Conservation (phyloP, 2,113 vertebrate species). For the Zootoca vivipara region DNA sequence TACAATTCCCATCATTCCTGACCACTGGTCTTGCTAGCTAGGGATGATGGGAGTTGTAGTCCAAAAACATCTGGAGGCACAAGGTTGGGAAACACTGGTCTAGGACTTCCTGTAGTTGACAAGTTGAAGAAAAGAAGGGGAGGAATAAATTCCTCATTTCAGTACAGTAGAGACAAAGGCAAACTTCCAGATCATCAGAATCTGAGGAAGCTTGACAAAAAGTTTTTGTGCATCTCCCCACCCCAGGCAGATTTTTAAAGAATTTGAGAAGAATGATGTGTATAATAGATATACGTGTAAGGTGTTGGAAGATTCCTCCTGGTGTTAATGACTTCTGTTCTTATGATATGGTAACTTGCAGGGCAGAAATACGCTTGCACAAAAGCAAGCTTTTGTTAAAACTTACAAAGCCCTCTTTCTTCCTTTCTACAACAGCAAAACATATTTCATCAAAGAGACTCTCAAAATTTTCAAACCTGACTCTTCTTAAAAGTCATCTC, state of each 20-base stretch:
- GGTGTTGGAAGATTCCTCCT: background rate
- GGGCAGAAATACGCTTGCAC: background rate
- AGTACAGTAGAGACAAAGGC: conserved; percentile 47
- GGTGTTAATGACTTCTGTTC: conserved; percentile 12
- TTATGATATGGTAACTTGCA: background rate
- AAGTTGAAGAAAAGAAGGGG: conserved; percentile 8
- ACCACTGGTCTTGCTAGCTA: too few relatives aligned
- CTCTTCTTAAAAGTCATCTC: conserved; percentile 45
- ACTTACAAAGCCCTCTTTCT: conserved; percentile 18
- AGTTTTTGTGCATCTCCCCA: background rate
- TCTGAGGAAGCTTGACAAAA: background rate
- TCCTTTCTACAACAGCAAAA: conserved; percentile 17
- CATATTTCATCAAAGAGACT: conserved; percentile 31
- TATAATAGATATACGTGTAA: background rate
- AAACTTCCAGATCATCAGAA: conserved; percentile 16
- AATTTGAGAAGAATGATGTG: background rate
- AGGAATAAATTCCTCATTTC: conserved; percentile 31
- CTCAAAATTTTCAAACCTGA: conserved; percentile 27
- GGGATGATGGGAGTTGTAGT: too few relatives aligned
- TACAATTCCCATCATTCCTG: too few relatives aligned
- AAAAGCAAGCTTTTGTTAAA: background rate
- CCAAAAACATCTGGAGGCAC: conserved; percentile 24
- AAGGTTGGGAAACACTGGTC: too few relatives aligned
- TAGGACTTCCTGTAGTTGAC: background rate
- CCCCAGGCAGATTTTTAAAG: background rate